Evolutionary conservation across 2,888 invertebrate species (phyloP).

Genomic region (Chironomus tentans): DNA sequence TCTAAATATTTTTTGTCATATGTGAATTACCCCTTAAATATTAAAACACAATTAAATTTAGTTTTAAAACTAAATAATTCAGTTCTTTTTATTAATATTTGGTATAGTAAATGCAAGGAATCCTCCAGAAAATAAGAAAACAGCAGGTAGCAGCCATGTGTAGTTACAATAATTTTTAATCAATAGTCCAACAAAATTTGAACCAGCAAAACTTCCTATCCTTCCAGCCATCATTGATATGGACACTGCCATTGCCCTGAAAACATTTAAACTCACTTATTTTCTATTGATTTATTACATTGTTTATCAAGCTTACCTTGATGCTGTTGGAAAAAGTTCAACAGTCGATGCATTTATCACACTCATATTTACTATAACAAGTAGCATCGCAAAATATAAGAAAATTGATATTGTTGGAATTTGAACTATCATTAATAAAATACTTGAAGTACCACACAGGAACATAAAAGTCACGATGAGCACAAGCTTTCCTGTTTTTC

Average conservation of each 20-base stretch:
- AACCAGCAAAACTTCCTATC: not conserved
- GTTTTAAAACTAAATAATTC: too few relatives aligned
- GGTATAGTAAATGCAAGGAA: conserved; percentile 17
- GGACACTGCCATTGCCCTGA: conserved; percentile 18
- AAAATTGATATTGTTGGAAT: conserved; percentile 30
- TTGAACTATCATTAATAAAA: not conserved
- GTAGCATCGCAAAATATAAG: conserved; percentile 33
- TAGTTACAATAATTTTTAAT: not conserved
- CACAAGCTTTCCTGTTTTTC: conserved; percentile 33
- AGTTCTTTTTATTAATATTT: not conserved
- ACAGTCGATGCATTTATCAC: conserved; percentile 37
- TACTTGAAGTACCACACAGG: conserved; percentile 35
- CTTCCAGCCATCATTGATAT: conserved; percentile 12
- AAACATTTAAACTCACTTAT: not conserved
- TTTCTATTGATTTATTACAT: not conserved
- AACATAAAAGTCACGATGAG: conserved; percentile 33
- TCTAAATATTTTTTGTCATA: too few relatives aligned
- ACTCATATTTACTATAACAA: conserved; percentile 34
- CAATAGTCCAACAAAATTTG: conserved; percentile 5
- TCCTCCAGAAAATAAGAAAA: not conserved
- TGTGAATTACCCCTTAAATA: too few relatives aligned
- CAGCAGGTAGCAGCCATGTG: not conserved
- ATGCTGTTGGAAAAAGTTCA: conserved; percentile 37
- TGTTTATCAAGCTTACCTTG: conserved; percentile 33
- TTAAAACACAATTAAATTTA: too few relatives aligned